Percentiles rank a stretch among this genome's conserved stretches.
Conservation (phyloP, 92 coral and sea anemone species). For the Galaxea fascicularis region DNA sequence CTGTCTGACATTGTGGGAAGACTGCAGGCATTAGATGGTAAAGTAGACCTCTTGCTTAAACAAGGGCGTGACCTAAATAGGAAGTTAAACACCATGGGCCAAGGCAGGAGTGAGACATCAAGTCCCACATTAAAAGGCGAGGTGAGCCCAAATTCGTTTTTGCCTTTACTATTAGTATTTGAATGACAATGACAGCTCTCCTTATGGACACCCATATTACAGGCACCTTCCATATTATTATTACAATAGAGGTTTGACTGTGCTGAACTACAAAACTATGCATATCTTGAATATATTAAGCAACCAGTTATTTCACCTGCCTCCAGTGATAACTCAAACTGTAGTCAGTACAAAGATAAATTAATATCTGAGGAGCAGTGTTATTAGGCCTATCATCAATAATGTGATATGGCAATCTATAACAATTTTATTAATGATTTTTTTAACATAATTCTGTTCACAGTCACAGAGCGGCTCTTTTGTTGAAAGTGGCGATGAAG, state of each 20-base stretch:
- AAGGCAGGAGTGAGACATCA: background rate
- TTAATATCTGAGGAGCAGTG: constrained; percentile 23
- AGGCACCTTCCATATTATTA: constrained; percentile 5
- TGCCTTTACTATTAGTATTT: constrained; percentile 2
- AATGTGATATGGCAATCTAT: constrained; percentile 10
- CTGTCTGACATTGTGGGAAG: background rate
- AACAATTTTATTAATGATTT: background rate
- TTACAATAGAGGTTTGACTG: constrained; percentile 8
- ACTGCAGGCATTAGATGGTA: constrained; percentile 6
- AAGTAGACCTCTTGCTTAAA: constrained; percentile 4
- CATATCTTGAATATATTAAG: constrained; percentile 1
- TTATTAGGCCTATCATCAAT: constrained; percentile 17
- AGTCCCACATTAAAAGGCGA: constrained; percentile 6
- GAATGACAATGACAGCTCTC: constrained; percentile 1
- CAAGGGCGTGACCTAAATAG: constrained; percentile 2
- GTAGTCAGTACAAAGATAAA: constrained; percentile 10
- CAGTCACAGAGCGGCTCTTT: background rate
- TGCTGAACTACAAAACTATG: background rate
- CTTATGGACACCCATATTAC: constrained; percentile 11
- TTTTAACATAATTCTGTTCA: background rate
- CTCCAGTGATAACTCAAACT: constrained; percentile 5
- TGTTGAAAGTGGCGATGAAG: constrained; percentile 8
- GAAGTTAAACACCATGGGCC: constrained; percentile 10
- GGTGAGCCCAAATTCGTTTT: constrained; percentile 1
- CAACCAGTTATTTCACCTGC: constrained; percentile 8